These are phyloP conservation scores for Hylaeus anthracinus DNA, from an alignment of 1,140 invertebrate genomes.

Conservation along the genomic window DNA sequence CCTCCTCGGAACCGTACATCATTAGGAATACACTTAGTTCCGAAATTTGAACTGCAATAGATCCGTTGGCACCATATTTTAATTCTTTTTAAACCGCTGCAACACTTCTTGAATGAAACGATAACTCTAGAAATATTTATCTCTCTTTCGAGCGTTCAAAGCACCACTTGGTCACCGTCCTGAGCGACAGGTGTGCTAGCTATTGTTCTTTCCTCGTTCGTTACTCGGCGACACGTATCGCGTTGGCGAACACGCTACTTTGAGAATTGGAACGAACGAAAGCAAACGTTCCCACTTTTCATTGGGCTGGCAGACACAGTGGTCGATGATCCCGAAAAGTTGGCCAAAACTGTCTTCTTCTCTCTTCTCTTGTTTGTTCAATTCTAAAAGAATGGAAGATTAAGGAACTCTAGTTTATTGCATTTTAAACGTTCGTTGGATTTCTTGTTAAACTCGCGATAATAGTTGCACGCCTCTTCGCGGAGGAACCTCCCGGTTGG, in stretches of 20 bases:
- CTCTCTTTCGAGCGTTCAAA: not conserved
- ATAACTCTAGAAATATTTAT: not conserved
- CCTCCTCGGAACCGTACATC: too few species aligned
- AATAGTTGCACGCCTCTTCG: constrained; percentile 1
- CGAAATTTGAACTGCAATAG: too few species aligned
- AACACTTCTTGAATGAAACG: too few species aligned
- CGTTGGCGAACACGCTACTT: not conserved
- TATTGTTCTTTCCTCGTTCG: constrained; percentile 39
- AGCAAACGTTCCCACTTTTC: not conserved
- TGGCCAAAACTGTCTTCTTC: too few species aligned
- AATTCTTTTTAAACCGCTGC: too few species aligned
- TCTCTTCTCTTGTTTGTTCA: too few species aligned
- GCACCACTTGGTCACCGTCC: constrained; percentile 6
- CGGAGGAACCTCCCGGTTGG: not conserved
- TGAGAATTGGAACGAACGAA: constrained; percentile 32
- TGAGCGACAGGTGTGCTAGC: constrained; percentile 13
- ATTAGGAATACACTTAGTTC: too few species aligned
- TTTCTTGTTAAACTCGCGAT: not conserved
- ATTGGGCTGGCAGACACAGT: not conserved
- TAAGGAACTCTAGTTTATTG: not conserved
- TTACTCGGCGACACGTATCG: constrained; percentile 31
- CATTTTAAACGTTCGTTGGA: not conserved
- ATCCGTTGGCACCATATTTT: too few species aligned
- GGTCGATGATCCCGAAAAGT: not conserved
- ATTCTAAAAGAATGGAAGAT: not conserved